These are phyloP conservation scores for Eumaeus atala DNA, from an alignment of 1,140 invertebrate species.

Conservation along the genomic window DNA sequence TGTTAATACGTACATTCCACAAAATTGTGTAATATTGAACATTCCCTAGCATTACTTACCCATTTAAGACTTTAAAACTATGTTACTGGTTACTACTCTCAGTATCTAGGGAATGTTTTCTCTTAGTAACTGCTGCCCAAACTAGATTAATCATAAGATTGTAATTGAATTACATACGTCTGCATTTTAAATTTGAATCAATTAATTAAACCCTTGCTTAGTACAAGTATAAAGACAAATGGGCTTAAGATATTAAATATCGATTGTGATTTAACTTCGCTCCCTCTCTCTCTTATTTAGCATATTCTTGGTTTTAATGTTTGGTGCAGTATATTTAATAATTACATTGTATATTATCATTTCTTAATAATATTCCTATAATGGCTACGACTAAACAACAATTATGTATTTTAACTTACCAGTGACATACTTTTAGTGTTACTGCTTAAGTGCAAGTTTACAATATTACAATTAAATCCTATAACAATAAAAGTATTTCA, in stretches of 20 bases:
- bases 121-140: constrained; percentile 54
- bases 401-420: constrained; percentile 37
- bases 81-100: background rate
- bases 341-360: constrained; percentile 72
- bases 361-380: constrained; percentile 55
- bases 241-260: constrained; percentile 56
- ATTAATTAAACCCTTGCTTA: constrained; percentile 46
- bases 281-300: constrained; percentile 50
- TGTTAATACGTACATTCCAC: background rate
- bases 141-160: constrained; percentile 37
- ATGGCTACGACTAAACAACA: constrained; percentile 43
- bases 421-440: constrained; percentile 37
- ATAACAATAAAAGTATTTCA: constrained; percentile 14
- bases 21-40: constrained; percentile 2
- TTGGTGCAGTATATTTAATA: constrained; percentile 68
- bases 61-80: background rate
- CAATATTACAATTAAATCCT: background rate
- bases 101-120: constrained; percentile 14
- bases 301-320: constrained; percentile 67
- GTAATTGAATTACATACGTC: constrained; percentile 33
- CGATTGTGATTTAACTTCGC: constrained; percentile 49
- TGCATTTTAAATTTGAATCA: constrained; percentile 32
- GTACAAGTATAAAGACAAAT: constrained; percentile 55
- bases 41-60: constrained; percentile 1
- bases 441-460: background rate